phyloP scores from a whole-genome alignment of 2,888 invertebrate genomes.

The Limenitis camilla region DNA sequence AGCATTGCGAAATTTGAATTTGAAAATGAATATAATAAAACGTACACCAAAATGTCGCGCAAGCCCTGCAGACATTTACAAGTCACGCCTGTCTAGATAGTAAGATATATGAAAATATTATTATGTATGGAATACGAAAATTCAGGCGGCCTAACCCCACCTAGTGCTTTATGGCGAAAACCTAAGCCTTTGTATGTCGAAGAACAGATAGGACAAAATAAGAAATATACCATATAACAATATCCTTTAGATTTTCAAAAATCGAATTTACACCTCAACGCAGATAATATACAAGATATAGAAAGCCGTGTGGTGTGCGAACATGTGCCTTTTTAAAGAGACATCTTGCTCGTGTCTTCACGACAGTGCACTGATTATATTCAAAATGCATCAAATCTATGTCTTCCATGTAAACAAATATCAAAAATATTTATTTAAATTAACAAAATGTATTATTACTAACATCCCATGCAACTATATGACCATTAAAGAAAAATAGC shows the following conservation, averaged over 20 bases:
- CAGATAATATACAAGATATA: constrained; percentile 32
- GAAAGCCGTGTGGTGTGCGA: constrained; percentile 46
- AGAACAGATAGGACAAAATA: constrained; percentile 11
- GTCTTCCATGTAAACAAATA: constrained; percentile 35
- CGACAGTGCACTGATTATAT: constrained; percentile 38
- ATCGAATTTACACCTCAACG: constrained; percentile 34
- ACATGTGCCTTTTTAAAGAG: constrained; percentile 63
- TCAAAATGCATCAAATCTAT: constrained; percentile 38
- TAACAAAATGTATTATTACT: constrained; percentile 37
- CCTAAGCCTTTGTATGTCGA: constrained; percentile 25
- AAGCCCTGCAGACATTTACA: constrained; percentile 12
- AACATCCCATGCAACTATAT: constrained; percentile 40
- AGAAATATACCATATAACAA: constrained; percentile 16
- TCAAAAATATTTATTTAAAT: constrained; percentile 27
- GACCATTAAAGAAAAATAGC: constrained; percentile 53
- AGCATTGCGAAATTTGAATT: no score
- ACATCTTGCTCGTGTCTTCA: constrained; percentile 60
- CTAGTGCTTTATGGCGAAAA: constrained; percentile 42
- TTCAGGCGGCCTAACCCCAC: constrained; percentile 60
- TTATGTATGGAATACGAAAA: constrained; percentile 20
- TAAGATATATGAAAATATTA: constrained; percentile 22
- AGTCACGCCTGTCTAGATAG: constrained; percentile 21
- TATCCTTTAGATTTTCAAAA: constrained; percentile 29
- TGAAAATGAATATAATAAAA: constrained; percentile 4
- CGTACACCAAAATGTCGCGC: constrained; percentile 8